Evolutionary conservation across 2,113 vertebrate species (phyloP).

Genomic region (Chroicocephalus ridibundus): DNA sequence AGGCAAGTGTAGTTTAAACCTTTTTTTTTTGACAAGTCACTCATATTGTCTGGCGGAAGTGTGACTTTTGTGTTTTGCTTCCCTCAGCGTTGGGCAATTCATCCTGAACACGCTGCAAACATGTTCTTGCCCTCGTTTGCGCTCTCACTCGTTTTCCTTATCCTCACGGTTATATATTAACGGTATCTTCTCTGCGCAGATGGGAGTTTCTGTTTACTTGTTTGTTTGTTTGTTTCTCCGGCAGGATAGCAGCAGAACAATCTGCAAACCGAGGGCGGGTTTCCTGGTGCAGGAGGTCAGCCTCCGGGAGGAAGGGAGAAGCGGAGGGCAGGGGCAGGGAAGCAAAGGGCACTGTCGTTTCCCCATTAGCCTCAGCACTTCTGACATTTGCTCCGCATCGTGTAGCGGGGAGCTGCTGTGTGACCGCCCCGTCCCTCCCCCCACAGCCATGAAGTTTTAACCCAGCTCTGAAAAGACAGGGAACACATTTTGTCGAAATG

Average conservation of each 20-base stretch:
- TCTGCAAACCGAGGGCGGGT: neutral
- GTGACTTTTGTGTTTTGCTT: slow-evolving; percentile 71
- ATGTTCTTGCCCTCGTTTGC: neutral
- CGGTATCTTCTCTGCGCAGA: neutral
- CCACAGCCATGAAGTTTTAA: neutral
- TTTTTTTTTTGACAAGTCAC: slow-evolving; percentile 58
- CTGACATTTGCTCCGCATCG: neutral
- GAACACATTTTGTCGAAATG: neutral
- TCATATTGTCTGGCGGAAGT: slow-evolving; percentile 61
- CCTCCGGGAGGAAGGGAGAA: slow-evolving; percentile 26
- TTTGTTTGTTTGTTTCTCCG: neutral
- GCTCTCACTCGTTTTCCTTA: neutral
- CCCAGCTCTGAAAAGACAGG: neutral
- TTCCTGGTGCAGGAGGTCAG: neutral
- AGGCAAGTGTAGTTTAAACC: neutral
- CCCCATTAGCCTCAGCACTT: slow-evolving; percentile 7
- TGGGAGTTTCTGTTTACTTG: neutral
- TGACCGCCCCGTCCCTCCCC: neutral
- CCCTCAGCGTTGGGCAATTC: slow-evolving; percentile 71
- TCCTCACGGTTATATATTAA: neutral
- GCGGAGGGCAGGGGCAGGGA: slow-evolving; percentile 34
- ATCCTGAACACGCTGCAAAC: slow-evolving; percentile 51
- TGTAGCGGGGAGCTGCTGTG: neutral
- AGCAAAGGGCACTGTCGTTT: slow-evolving; percentile 17
- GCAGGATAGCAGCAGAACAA: neutral